A percentile compares a stretch with the other conserved stretches of the same genome.
Evolutionary conservation across 53 echinoderm and acorn worm genomes (phyloP).

Genomic region (Apostichopus leukothele): DNA sequence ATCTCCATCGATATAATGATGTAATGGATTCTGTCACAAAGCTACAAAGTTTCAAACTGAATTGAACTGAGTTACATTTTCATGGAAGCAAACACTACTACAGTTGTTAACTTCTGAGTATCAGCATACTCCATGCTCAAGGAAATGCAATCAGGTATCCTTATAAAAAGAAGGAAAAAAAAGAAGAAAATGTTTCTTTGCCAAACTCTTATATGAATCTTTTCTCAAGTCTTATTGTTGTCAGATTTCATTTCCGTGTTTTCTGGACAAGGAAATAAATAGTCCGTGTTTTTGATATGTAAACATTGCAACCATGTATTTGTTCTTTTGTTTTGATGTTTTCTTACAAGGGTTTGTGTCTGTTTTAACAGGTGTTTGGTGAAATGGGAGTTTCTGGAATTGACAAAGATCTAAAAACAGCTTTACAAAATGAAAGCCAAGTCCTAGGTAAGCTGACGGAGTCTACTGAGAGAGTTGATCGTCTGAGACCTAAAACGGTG

Average conservation of each 20-base stretch:
- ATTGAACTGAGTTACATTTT: no score
- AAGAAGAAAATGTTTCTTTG: neutral
- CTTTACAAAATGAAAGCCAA: slow-evolving; percentile 72
- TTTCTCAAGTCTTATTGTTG: neutral
- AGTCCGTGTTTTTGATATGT: neutral
- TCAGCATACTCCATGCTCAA: neutral
- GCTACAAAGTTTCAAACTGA: no score
- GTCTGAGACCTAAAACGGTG: slow-evolving; percentile 73
- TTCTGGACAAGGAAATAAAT: slow-evolving; percentile 7
- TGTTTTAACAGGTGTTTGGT: slow-evolving; percentile 84
- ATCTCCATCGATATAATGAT: neutral
- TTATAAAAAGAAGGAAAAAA: neutral
- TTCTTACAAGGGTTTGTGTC: neutral
- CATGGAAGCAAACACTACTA: no score
- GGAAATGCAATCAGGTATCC: neutral
- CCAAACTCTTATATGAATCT: neutral
- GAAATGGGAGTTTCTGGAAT: slow-evolving; percentile 97
- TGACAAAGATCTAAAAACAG: slow-evolving; percentile 86
- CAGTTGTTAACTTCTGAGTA: neutral
- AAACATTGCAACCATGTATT: neutral
- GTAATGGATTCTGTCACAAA: neutral
- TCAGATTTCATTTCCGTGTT: neutral
- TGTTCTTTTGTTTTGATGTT: slow-evolving; percentile 10
- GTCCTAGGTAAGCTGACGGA: slow-evolving; percentile 45
- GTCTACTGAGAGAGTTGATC: slow-evolving; percentile 37